Percentiles rank a stretch among this genome's conserved stretches.
These are phyloP conservation scores for Eurosta solidaginis DNA, from an alignment of 1,140 invertebrate genomes.

Conservation along the genomic window DNA sequence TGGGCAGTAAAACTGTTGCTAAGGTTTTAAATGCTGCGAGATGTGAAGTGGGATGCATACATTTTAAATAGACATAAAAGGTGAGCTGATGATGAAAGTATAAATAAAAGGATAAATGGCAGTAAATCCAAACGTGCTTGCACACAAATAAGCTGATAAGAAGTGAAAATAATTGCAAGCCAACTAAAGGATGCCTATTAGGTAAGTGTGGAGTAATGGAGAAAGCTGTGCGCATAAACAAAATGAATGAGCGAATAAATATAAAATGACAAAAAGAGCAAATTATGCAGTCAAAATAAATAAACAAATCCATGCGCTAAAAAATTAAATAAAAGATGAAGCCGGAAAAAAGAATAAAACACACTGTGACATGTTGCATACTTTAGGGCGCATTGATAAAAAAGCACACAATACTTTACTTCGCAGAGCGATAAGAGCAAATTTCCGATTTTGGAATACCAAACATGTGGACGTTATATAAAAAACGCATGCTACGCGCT, in stretches of 20 bases:
- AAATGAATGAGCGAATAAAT: neutral
- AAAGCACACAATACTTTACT: neutral
- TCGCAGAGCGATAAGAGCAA: constrained; percentile 2
- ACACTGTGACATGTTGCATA: constrained; percentile 19
- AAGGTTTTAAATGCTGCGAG: neutral
- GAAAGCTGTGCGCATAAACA: neutral
- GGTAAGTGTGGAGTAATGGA: neutral
- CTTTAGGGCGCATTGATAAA: neutral
- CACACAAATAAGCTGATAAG: constrained; percentile 26
- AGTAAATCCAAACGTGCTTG: constrained; percentile 22
- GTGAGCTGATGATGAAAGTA: neutral
- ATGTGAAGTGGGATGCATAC: neutral
- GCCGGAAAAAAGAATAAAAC: neutral
- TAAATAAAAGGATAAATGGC: neutral
- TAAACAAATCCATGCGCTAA: neutral
- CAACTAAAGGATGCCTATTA: no score
- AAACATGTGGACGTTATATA: neutral
- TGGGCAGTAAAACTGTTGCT: neutral
- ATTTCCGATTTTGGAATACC: neutral
- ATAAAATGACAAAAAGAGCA: neutral
- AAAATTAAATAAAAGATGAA: neutral
- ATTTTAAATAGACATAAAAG: neutral
- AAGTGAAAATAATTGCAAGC: constrained; percentile 1
- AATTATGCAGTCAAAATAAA: constrained; percentile 16
- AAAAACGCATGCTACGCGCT: no score